These are phyloP conservation scores for Elegia similella DNA, from an alignment of 2,888 invertebrate genomes.

Conservation along the genomic window DNA sequence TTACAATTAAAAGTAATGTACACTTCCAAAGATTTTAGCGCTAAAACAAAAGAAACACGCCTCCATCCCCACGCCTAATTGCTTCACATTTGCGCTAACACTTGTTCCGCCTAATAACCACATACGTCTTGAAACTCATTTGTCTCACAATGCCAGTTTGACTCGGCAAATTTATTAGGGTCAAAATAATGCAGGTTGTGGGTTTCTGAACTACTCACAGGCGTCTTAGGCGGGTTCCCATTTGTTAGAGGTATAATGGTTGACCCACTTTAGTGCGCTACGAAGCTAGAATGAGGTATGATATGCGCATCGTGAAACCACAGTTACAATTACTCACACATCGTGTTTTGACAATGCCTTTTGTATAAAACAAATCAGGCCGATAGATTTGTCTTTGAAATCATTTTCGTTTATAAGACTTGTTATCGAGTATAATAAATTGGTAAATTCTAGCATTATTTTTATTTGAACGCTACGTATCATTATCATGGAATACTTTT, in stretches of 20 bases:
- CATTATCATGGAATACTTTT: too few species aligned
- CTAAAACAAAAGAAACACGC: neutral
- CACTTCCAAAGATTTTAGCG: neutral
- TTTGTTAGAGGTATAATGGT: conserved; percentile 77
- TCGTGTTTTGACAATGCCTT: conserved; percentile 39
- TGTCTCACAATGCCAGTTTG: conserved; percentile 74
- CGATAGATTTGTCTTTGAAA: neutral
- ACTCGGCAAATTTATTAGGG: conserved; percentile 78
- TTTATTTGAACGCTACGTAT: too few species aligned
- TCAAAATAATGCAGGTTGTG: conserved; percentile 78
- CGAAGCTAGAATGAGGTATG: conserved; percentile 58
- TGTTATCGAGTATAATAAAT: too few species aligned
- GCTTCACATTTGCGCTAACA: conserved; percentile 19
- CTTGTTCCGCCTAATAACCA: conserved; percentile 31
- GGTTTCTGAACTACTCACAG: conserved; percentile 66
- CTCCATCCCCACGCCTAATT: conserved; percentile 10
- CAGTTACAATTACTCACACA: conserved; percentile 47
- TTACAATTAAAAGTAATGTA: neutral
- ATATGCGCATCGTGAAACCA: conserved; percentile 56
- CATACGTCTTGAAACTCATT: conserved; percentile 60
- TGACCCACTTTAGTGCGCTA: conserved; percentile 73
- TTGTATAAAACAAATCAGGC: neutral
- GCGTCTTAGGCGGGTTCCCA: conserved; percentile 67
- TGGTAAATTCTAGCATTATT: too few species aligned
- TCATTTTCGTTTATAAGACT: neutral